These are phyloP conservation scores for Sitta carolinensis DNA, from an alignment of 2,797 vertebrate genomes.

Conservation along the genomic window DNA sequence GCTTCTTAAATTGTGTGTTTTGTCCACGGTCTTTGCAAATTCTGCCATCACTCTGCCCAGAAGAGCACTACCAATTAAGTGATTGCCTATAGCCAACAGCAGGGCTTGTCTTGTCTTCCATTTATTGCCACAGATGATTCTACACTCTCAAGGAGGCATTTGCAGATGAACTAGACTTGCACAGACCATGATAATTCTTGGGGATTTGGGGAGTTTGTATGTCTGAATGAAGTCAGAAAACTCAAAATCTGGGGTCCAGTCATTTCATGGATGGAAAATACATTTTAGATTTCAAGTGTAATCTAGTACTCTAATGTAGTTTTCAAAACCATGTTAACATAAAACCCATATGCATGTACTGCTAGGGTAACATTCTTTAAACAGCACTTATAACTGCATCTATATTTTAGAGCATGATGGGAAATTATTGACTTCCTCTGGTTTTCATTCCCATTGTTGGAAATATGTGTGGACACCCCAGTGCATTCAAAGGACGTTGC, in stretches of 20 bases:
- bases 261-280: not conserved
- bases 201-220: not conserved
- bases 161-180: not conserved
- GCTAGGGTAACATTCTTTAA: not conserved
- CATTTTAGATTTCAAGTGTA: not conserved
- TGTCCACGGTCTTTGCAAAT: not conserved
- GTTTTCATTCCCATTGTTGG: not conserved
- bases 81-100: not conserved
- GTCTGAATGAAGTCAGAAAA: not conserved
- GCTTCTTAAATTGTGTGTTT: not conserved
- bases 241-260: not conserved
- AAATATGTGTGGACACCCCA: not conserved
- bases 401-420: not conserved
- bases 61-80: not conserved
- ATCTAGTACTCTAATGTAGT: not conserved
- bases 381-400: not conserved
- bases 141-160: not conserved
- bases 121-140: not conserved
- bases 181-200: not conserved
- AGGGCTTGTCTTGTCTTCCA: not conserved
- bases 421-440: not conserved
- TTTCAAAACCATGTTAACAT: not conserved
- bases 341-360: not conserved
- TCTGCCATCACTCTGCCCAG: not conserved
- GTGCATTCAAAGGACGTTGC: rapidly evolving